Percentiles rank a stretch among this genome's conserved stretches.
Conservation (phyloP, 2,113 vertebrate genomes). For the Triplophysa tibetana region DNA sequence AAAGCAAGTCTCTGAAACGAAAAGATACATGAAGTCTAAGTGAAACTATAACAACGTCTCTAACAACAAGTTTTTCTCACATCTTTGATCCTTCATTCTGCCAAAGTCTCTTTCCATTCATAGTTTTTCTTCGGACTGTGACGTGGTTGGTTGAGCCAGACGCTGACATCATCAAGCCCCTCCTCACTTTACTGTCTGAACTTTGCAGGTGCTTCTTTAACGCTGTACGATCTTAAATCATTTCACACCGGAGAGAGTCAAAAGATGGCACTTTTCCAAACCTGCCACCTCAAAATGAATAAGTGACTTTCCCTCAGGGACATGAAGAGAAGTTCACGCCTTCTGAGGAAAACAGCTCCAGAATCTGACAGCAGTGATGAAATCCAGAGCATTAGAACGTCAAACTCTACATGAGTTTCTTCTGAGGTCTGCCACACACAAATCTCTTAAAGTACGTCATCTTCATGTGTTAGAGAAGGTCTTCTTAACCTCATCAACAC, state of each 20-base stretch:
- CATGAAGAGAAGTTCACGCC: conserved; percentile 58
- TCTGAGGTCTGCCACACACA: neutral
- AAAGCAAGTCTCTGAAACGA: too few species aligned
- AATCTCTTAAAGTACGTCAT: neutral
- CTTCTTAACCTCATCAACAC: too few species aligned
- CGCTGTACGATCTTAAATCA: neutral
- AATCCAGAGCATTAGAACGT: conserved; percentile 61
- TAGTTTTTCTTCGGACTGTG: conserved; percentile 43
- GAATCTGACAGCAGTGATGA: conserved; percentile 72
- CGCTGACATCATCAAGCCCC: conserved; percentile 59
- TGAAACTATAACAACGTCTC: neutral
- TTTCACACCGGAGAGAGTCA: neutral
- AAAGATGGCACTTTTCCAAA: conserved; percentile 51
- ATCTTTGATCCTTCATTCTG: conserved; percentile 38
- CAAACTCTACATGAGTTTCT: conserved; percentile 56
- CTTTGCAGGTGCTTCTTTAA: conserved; percentile 53
- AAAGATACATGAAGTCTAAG: conserved; percentile 9
- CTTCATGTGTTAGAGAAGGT: neutral
- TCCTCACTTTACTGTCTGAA: conserved; percentile 52
- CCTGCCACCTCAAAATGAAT: conserved; percentile 46
- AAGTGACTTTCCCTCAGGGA: conserved; percentile 56
- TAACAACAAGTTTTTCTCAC: conserved; percentile 18
- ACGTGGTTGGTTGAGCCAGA: conserved; percentile 53
- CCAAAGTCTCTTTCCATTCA: conserved; percentile 49
- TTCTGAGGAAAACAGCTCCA: conserved; percentile 59